Percentiles rank a stretch among this genome's conserved stretches.
Evolutionary conservation across 2,888 invertebrate genomes (phyloP).

Genomic region (Dryadula phaetusa): DNA sequence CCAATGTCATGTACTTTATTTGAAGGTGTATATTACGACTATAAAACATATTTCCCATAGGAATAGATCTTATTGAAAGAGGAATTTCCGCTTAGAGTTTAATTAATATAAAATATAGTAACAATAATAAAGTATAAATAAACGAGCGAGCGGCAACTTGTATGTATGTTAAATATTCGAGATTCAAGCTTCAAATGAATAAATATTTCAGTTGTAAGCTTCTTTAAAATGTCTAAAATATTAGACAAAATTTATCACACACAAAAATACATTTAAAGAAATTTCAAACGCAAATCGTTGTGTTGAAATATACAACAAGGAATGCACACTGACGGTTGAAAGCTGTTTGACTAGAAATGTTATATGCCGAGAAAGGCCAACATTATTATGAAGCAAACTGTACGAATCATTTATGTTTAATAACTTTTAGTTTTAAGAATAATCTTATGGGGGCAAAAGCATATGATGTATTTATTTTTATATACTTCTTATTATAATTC

Average conservation of each 20-base stretch:
- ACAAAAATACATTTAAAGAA: conserved; percentile 17
- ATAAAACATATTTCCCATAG: too few relatives aligned
- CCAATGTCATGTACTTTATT: too few relatives aligned
- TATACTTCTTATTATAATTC: too few relatives aligned
- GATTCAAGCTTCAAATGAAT: background rate
- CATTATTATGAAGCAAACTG: background rate
- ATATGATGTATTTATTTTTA: too few relatives aligned
- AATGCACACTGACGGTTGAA: background rate
- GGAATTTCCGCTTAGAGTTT: too few relatives aligned
- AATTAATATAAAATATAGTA: too few relatives aligned
- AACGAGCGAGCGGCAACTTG: too few relatives aligned
- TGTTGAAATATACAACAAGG: conserved; percentile 7
- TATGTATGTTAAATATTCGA: background rate
- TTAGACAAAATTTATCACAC: background rate
- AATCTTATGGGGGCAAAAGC: too few relatives aligned
- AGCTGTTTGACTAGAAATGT: background rate
- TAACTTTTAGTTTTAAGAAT: background rate
- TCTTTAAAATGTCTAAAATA: conserved; percentile 1
- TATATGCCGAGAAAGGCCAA: conserved; percentile 3
- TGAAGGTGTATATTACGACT: too few relatives aligned
- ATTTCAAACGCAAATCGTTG: background rate
- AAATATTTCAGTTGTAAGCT: conserved; percentile 3
- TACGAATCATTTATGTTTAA: background rate
- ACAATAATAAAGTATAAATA: too few relatives aligned
- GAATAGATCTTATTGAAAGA: too few relatives aligned